Conservation (phyloP, 2,888 invertebrate genomes). For the Dorcus hopei region DNA sequence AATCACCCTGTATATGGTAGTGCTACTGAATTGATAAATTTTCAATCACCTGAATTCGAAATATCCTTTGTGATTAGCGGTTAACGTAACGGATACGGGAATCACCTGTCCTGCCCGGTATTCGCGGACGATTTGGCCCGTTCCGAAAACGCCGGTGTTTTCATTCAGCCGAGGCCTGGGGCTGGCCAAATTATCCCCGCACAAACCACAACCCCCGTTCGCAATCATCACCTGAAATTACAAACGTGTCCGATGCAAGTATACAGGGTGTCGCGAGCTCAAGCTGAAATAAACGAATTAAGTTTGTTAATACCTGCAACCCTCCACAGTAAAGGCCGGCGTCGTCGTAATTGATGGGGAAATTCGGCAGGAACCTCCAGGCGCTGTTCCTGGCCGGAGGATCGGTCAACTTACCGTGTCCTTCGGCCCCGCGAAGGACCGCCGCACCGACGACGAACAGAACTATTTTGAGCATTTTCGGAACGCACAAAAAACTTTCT, state of each 20-base stretch:
- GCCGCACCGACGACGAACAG: not conserved
- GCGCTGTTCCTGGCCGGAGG: slow-evolving; percentile 54
- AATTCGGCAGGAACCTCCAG: slow-evolving; percentile 50
- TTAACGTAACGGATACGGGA: slow-evolving; percentile 37
- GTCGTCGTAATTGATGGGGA: slow-evolving; percentile 53
- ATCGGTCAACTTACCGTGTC: slow-evolving; percentile 54
- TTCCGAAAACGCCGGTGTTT: slow-evolving; percentile 49
- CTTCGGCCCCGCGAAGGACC: slow-evolving; percentile 29
- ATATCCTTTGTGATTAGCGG: slow-evolving; percentile 46
- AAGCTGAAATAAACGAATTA: no score
- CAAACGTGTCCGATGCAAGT: not conserved
- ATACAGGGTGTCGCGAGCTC: no score
- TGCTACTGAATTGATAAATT: no score
- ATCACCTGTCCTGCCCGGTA: slow-evolving; percentile 41
- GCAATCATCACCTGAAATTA: slow-evolving; percentile 9
- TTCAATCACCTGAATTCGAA: slow-evolving; percentile 34
- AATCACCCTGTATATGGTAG: no score
- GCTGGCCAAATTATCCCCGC: slow-evolving; percentile 44
- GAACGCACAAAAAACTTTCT: no score
- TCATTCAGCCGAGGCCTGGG: slow-evolving; percentile 46
- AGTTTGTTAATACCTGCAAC: slow-evolving; percentile 33
- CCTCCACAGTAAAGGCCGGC: slow-evolving; percentile 55
- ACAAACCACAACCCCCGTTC: slow-evolving; percentile 43
- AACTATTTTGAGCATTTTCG: no score
- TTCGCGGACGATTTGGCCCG: slow-evolving; percentile 43